Percentiles rank a stretch among this genome's conserved stretches.
These are phyloP conservation scores for Amitus sp. DNA, from an alignment of 2,888 invertebrate species.

Conservation along the genomic window DNA sequence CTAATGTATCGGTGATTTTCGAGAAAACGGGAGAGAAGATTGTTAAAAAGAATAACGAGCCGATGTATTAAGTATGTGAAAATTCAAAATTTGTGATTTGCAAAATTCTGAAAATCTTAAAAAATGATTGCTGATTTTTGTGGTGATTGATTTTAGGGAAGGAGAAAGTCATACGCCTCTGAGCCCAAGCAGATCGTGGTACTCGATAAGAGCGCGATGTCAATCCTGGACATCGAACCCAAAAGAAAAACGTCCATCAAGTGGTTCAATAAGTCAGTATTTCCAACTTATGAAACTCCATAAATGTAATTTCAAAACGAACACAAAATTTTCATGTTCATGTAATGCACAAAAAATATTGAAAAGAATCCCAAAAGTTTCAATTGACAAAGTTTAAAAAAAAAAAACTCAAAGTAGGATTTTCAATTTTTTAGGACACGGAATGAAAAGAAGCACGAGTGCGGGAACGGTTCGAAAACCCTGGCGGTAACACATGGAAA, in stretches of 20 bases:
- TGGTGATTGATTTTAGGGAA: no score
- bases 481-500: constrained; percentile 54
- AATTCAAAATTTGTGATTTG: neutral
- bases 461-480: constrained; percentile 62
- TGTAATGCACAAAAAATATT: constrained; percentile 4
- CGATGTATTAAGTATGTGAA: neutral
- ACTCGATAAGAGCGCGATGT: constrained; percentile 54
- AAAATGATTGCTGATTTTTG: no score
- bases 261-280: constrained; percentile 54
- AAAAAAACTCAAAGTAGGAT: no score
- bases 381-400: no score
- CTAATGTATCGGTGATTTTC: neutral
- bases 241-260: constrained; percentile 54
- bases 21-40: neutral
- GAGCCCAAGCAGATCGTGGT: constrained; percentile 45
- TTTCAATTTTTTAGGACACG: constrained; percentile 50
- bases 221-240: constrained; percentile 62
- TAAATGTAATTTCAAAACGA: neutral
- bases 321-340: no score
- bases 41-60: neutral
- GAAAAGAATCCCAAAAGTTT: no score
- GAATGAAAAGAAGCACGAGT: constrained; percentile 62
- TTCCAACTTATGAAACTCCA: constrained; percentile 1
- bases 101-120: no score
- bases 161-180: constrained; percentile 46